phyloP scores from a whole-genome alignment of 2,888 invertebrate species.

The Yponomeuta malinellus region DNA sequence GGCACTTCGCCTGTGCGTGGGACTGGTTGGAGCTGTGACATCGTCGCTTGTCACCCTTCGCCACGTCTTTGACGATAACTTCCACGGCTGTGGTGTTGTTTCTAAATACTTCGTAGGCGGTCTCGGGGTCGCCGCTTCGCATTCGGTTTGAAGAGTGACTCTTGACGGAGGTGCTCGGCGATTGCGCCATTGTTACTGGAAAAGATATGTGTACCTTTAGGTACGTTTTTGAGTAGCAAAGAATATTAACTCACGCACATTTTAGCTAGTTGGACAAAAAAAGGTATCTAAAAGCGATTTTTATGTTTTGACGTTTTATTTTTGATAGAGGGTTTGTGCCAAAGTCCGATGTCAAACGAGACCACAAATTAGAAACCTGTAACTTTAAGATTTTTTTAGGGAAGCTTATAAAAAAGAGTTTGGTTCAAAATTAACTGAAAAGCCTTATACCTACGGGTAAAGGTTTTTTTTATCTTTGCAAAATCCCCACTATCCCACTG shows the following conservation, averaged over 20 bases:
- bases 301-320: background rate
- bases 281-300: background rate
- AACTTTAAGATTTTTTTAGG: too few species aligned
- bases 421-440: too few species aligned
- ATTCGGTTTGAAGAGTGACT: background rate
- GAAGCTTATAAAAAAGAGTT: too few species aligned
- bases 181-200: background rate
- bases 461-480: too few species aligned
- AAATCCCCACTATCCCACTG: too few species aligned
- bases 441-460: too few species aligned
- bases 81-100: constrained; percentile 59
- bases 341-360: too few species aligned
- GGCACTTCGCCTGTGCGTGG: background rate
- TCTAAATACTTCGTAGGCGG: constrained; percentile 49
- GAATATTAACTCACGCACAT: background rate
- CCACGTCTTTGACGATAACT: constrained; percentile 53
- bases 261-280: background rate
- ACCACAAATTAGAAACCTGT: too few species aligned
- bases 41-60: constrained; percentile 28
- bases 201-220: background rate
- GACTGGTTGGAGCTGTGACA: background rate
- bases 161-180: background rate
- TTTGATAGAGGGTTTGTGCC: background rate
- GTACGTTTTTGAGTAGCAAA: background rate
- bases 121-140: constrained; percentile 25